Evolutionary conservation across 2,888 invertebrate genomes (phyloP).

Genomic region (Eupeodes latifasciatus): DNA sequence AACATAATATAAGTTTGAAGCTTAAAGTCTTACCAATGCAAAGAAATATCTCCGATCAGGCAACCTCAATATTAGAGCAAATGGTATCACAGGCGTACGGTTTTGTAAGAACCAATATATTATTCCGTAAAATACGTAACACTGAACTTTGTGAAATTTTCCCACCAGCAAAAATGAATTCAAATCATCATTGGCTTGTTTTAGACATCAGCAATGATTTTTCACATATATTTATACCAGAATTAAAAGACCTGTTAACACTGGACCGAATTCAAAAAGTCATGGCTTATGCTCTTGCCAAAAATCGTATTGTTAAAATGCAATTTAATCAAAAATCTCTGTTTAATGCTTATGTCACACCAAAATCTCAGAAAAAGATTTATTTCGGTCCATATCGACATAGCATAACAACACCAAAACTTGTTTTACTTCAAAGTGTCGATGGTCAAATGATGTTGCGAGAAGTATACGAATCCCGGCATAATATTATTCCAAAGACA

Average conservation of each 20-base stretch:
- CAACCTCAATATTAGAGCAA: slow-evolving; percentile 66
- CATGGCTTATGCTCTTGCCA: slow-evolving; percentile 79
- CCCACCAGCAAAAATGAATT: slow-evolving; percentile 79
- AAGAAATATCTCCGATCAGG: slow-evolving; percentile 55
- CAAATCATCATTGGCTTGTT: slow-evolving; percentile 83
- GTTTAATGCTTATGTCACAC: slow-evolving; percentile 82
- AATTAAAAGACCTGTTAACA: slow-evolving; percentile 82
- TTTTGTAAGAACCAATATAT: slow-evolving; percentile 80
- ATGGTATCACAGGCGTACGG: slow-evolving; percentile 64
- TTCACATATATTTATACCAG: slow-evolving; percentile 83
- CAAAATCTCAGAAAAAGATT: slow-evolving; percentile 80
- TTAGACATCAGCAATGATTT: slow-evolving; percentile 82
- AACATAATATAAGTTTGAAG: slow-evolving; percentile 22
- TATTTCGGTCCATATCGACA: slow-evolving; percentile 82
- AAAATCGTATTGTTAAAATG: slow-evolving; percentile 81
- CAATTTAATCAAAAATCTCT: slow-evolving; percentile 81
- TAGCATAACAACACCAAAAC: slow-evolving; percentile 78
- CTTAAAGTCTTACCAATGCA: slow-evolving; percentile 58
- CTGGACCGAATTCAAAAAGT: slow-evolving; percentile 82
- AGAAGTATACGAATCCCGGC: slow-evolving; percentile 82
- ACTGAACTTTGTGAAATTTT: slow-evolving; percentile 80
- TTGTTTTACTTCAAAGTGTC: slow-evolving; percentile 82
- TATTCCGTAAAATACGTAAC: slow-evolving; percentile 79
- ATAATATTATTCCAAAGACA: slow-evolving; percentile 77
- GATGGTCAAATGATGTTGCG: slow-evolving; percentile 83